Conservation (phyloP, 2,113 vertebrate genomes). For the Amphiprion percula region DNA sequence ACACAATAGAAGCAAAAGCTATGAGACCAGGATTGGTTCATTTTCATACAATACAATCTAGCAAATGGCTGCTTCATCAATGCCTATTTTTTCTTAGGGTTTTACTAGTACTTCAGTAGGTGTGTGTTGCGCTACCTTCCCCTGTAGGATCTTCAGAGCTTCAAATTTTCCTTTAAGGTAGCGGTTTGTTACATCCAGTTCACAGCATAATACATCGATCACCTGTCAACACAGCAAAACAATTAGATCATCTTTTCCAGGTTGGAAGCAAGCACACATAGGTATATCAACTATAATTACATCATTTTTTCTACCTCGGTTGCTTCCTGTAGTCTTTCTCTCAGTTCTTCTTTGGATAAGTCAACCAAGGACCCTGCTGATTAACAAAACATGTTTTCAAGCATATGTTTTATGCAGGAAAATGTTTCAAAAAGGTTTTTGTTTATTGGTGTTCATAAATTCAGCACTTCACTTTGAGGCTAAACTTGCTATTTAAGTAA, state of each 20-base stretch:
- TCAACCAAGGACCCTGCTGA: constrained; percentile 80
- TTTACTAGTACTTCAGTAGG: neutral
- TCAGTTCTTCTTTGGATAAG: constrained; percentile 64
- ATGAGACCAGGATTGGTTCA: no score
- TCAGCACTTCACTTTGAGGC: no score
- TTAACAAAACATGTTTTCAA: neutral
- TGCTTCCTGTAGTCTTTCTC: constrained; percentile 73
- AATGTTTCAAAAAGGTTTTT: no score
- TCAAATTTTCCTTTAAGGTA: constrained; percentile 95
- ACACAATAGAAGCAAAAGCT: no score
- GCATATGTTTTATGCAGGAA: no score
- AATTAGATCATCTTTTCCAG: neutral
- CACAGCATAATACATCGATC: constrained; percentile 87
- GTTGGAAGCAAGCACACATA: neutral
- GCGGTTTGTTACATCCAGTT: constrained; percentile 91
- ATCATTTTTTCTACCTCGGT: constrained; percentile 82
- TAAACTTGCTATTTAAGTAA: no score
- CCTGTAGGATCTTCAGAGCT: constrained; percentile 93
- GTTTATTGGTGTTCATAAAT: no score
- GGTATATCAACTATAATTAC: neutral
- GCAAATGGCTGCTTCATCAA: no score
- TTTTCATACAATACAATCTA: no score
- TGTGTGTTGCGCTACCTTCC: constrained; percentile 84
- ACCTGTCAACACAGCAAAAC: constrained; percentile 79
- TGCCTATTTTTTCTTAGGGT: no score